These are phyloP conservation scores for Menidia beryllina DNA, from an alignment of 2,113 vertebrate species.

Conservation along the genomic window DNA sequence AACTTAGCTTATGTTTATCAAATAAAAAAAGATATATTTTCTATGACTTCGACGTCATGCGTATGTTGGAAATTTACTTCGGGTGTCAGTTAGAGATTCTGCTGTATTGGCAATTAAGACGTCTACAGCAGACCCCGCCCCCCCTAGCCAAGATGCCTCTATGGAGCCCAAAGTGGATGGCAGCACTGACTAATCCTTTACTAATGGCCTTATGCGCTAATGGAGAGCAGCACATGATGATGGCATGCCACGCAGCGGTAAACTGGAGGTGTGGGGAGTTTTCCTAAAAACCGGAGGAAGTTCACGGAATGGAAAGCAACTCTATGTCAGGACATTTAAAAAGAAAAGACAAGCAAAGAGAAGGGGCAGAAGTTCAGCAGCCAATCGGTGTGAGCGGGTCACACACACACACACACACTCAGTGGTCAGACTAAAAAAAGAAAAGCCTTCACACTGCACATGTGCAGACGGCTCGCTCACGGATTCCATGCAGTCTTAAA, in stretches of 20 bases:
- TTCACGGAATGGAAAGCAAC: background rate
- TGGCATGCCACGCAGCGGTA: conserved; percentile 48
- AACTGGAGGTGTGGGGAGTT: conserved; percentile 22
- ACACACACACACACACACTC: background rate
- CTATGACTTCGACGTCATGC: no score
- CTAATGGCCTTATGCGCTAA: conserved; percentile 13
- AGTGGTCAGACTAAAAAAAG: background rate
- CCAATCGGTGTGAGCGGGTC: no score
- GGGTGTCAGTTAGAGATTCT: no score
- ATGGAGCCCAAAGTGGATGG: background rate
- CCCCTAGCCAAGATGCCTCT: no score
- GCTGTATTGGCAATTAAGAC: no score
- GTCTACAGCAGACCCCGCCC: no score
- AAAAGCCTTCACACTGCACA: background rate
- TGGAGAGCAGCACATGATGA: conserved; percentile 52
- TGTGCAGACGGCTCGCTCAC: background rate
- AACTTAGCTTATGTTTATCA: no score
- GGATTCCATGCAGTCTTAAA: background rate
- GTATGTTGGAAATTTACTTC: no score
- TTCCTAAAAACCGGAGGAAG: conserved; percentile 16
- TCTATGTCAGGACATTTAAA: conserved; percentile 16
- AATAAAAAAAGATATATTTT: no score
- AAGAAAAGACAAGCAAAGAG: no score
- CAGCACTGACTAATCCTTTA: conserved; percentile 25
- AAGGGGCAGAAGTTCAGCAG: no score